Evolutionary conservation across 2,888 invertebrate genomes (phyloP).

Genomic region (Campopleginae sp.): DNA sequence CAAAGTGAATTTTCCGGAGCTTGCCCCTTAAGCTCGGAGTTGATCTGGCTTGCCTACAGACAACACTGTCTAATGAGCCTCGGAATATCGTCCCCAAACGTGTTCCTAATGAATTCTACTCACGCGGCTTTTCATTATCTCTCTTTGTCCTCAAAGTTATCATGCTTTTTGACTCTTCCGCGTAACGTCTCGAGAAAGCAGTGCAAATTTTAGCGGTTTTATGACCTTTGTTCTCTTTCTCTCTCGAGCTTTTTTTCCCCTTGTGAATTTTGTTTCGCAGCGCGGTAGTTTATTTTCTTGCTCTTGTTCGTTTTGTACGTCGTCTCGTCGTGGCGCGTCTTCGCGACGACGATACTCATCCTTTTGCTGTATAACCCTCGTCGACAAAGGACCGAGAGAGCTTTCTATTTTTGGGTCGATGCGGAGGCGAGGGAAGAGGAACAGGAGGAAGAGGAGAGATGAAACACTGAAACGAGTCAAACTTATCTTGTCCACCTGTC

Average conservation of each 20-base stretch:
- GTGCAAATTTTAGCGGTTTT: conserved; percentile 48
- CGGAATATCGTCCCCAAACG: conserved; percentile 10
- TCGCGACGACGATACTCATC: conserved; percentile 55
- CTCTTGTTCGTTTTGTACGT: conserved; percentile 43
- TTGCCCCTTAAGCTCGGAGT: neutral
- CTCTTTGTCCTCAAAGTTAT: conserved; percentile 34
- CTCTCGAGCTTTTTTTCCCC: conserved; percentile 14
- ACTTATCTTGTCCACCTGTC: conserved; percentile 77
- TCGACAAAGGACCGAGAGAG: conserved; percentile 55
- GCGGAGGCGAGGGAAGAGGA: conserved; percentile 22
- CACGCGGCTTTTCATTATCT: conserved; percentile 34
- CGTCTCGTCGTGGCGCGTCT: conserved; percentile 42
- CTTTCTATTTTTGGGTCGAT: conserved; percentile 64
- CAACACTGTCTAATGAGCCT: neutral
- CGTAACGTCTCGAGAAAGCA: conserved; percentile 29
- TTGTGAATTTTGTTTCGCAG: conserved; percentile 19
- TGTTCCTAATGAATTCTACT: neutral
- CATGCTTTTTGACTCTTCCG: conserved; percentile 35
- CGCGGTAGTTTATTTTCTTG: neutral
- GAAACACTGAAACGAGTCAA: conserved; percentile 35
- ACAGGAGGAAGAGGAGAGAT: neutral
- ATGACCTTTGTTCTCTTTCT: conserved; percentile 1
- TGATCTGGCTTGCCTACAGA: neutral
- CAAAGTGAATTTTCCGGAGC: neutral
- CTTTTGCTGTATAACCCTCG: conserved; percentile 52